Conservation (phyloP, 1,140 invertebrate species). For the Geopemphigus sp. region DNA sequence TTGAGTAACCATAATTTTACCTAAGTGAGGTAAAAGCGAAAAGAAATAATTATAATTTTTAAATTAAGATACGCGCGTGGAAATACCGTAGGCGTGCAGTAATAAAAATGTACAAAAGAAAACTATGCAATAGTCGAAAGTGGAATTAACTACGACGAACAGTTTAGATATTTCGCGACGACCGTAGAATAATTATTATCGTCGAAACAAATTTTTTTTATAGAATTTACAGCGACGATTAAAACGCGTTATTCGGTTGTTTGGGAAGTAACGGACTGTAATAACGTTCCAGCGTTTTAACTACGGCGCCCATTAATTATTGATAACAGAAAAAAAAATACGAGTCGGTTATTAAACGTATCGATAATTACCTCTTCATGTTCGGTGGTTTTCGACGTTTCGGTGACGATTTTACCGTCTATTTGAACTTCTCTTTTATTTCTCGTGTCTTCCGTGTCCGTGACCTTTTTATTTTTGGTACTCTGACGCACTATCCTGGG, state of each 20-base stretch:
- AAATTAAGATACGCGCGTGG: no score
- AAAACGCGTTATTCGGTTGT: background rate
- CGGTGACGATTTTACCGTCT: conserved; percentile 81
- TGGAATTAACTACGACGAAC: no score
- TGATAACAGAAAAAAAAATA: no score
- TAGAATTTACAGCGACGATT: background rate
- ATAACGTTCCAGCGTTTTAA: background rate
- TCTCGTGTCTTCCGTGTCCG: conserved; percentile 78
- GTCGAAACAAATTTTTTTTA: background rate
- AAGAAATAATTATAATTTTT: no score
- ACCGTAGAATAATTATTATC: background rate
- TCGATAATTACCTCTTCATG: conserved; percentile 68
- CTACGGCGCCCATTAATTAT: no score
- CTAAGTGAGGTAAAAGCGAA: no score
- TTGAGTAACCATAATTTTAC: no score
- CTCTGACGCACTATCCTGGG: conserved; percentile 70
- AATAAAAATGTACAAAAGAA: no score
- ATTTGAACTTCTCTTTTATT: conserved; percentile 61
- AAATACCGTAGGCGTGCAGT: background rate
- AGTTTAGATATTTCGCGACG: no score
- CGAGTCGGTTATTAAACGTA: background rate
- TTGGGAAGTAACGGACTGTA: background rate
- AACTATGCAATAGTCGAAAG: background rate
- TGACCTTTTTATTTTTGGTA: conserved; percentile 71
- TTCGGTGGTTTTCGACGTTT: conserved; percentile 74